phyloP scores from a whole-genome alignment of 1,140 invertebrate species.

The Drosophila ohnishii region DNA sequence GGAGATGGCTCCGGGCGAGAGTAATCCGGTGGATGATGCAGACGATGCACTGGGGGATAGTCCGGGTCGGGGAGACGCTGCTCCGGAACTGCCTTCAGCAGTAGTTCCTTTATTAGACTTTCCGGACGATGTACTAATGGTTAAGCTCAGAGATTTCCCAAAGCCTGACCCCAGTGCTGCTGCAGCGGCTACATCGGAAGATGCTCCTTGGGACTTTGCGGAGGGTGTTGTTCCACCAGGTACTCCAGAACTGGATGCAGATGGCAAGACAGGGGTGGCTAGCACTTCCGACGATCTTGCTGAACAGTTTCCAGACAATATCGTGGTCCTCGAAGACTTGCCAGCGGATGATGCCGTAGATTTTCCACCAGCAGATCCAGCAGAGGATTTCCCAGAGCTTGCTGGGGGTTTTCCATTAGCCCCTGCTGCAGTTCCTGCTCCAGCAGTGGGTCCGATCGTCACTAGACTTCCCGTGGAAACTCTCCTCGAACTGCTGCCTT shows the following conservation, averaged over 20 bases:
- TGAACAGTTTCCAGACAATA: not conserved
- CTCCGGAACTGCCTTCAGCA: conserved; percentile 8
- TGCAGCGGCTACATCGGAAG: not conserved
- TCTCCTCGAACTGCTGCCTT: conserved; percentile 5
- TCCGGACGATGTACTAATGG: conserved; percentile 1
- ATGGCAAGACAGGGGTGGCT: conserved; percentile 5
- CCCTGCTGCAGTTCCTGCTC: not conserved
- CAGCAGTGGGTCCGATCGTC: not conserved
- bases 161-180: conserved; percentile 8
- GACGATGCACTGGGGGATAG: conserved; percentile 13
- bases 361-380: conserved; percentile 5
- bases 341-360: not conserved
- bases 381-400: not conserved
- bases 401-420: not conserved
- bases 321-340: conserved; percentile 3
- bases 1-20: conserved; percentile 24
- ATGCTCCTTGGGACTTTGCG: conserved; percentile 3
- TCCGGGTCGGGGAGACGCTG: conserved; percentile 11
- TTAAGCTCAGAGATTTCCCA: conserved; percentile 12
- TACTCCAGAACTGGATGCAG: not conserved
- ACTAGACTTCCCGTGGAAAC: conserved; percentile 1
- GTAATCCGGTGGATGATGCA: conserved; percentile 18
- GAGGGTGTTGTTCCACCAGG: conserved; percentile 5
- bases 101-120: conserved; percentile 15
- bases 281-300: not conserved